These are phyloP conservation scores for Epistrophe eligans DNA, from an alignment of 2,888 invertebrate genomes.

Conservation along the genomic window DNA sequence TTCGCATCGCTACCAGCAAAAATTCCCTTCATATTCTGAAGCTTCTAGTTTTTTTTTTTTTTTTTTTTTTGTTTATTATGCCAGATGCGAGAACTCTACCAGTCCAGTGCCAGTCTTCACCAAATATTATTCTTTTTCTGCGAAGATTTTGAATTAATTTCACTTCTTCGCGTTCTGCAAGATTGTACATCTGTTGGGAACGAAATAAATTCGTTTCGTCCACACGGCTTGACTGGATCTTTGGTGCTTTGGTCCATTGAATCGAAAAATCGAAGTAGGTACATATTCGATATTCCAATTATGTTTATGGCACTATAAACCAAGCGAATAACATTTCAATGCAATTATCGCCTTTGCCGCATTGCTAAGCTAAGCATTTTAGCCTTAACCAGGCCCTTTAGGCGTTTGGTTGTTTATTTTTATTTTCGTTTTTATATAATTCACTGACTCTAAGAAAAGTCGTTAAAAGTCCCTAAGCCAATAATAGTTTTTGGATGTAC, in stretches of 20 bases:
- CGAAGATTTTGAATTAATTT: conserved; percentile 32
- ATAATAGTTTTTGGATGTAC: conserved; percentile 72
- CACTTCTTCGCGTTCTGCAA: conserved; percentile 36
- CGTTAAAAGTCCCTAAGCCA: conserved; percentile 71
- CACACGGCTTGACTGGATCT: conserved; percentile 15
- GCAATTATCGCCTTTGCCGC: conserved; percentile 70
- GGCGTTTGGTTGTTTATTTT: conserved; percentile 64
- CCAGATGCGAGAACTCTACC: neutral
- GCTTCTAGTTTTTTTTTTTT: conserved; percentile 67
- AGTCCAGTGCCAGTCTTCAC: neutral
- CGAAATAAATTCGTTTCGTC: conserved; percentile 53
- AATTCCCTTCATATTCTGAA: conserved; percentile 39
- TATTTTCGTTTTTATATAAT: conserved; percentile 15
- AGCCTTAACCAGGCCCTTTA: conserved; percentile 53
- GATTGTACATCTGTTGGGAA: conserved; percentile 1
- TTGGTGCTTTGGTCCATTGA: conserved; percentile 12
- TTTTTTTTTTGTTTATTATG: conserved; percentile 41
- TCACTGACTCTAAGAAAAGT: conserved; percentile 42
- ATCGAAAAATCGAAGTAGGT: conserved; percentile 64
- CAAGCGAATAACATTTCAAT: conserved; percentile 71
- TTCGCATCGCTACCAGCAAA: conserved; percentile 65
- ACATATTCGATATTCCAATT: conserved; percentile 73
- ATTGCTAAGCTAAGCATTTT: conserved; percentile 52
- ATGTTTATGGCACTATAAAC: conserved; percentile 76
- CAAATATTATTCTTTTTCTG: conserved; percentile 51